These are phyloP conservation scores for Ceramica pisi DNA, from an alignment of 2,888 invertebrate species.

Conservation along the genomic window DNA sequence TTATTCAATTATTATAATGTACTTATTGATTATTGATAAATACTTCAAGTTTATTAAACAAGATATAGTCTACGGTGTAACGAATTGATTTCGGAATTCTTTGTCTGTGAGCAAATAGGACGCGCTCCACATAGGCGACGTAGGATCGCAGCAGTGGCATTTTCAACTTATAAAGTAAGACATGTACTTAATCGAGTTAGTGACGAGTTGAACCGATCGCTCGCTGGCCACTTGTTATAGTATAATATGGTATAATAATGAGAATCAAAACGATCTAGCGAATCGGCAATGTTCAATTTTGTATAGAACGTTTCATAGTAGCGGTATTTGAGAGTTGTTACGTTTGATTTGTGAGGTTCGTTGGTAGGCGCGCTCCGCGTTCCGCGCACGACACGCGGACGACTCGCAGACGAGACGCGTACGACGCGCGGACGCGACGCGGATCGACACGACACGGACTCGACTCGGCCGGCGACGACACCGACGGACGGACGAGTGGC, in stretches of 20 bases:
- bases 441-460: constrained; percentile 54
- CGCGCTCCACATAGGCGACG: constrained; percentile 83
- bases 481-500: constrained; percentile 71
- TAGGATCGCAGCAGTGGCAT: constrained; percentile 90
- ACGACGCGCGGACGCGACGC: constrained; percentile 59
- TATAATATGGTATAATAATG: constrained; percentile 72
- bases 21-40: constrained; percentile 91
- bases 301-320: constrained; percentile 90
- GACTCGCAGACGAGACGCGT: constrained; percentile 54
- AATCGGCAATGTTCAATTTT: constrained; percentile 90
- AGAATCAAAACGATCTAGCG: constrained; percentile 86
- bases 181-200: constrained; percentile 88
- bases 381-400: constrained; percentile 56
- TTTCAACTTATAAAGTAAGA: constrained; percentile 89
- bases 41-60: constrained; percentile 90
- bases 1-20: constrained; percentile 91
- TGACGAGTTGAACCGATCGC: constrained; percentile 81
- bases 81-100: constrained; percentile 89
- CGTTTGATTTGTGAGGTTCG: constrained; percentile 86
- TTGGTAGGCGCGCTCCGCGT: constrained; percentile 74
- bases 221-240: constrained; percentile 87
- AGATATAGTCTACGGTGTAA: constrained; percentile 90
- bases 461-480: constrained; percentile 53
- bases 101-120: constrained; percentile 87
- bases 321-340: constrained; percentile 89